Evolutionary conservation across 2,888 invertebrate genomes (phyloP), one percentile per base, ranked within the genome.

Genomic region (Pedicia rivosa): DNA sequence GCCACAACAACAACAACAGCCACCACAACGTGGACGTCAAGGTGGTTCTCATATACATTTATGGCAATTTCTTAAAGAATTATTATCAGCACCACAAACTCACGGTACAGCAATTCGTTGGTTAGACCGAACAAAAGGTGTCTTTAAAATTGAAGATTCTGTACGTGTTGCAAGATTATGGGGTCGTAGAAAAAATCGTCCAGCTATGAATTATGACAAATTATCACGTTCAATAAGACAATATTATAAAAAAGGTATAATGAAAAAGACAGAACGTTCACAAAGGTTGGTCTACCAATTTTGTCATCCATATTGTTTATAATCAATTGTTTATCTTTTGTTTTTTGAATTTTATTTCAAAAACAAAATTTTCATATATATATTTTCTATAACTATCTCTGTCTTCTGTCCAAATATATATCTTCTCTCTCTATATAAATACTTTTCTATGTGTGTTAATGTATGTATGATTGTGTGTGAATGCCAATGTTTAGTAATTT

Each of bases 141-240:
- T 97, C 29, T 98, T 98, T 70, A 98, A 97, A 67, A 98, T 98
- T 57, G 97, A 98, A 62, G 95, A 98, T 64, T 94, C 94, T 9
- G 88, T 92, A 19, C 76, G 87, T 47, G 94, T 98, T 36, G 97
- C 98, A n/a, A 73, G 84, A 48, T 72, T 94, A 37, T 98, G 98
- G 98, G 98, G 98, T 42, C 82, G 87, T 52, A 72, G 97, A 46
- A 98, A 98, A 65, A 97, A 98, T 66, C 72, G 97, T 8, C 94
- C 95, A 0, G 94, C 94, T 19, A 98, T 98, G 97, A 98, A 98
- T 68, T 98, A 98, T 66, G 98, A 98, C 68, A 98, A 98, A 61
- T 67, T 98, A 34, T 94, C 92, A 45, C 74, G 98, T 39, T 95
- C 94, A 48, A 92, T 98, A 55, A 68, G 98, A 36, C 97, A 98